Evolutionary conservation across 2,888 invertebrate genomes (phyloP).

Genomic region (Eupeodes latifasciatus): DNA sequence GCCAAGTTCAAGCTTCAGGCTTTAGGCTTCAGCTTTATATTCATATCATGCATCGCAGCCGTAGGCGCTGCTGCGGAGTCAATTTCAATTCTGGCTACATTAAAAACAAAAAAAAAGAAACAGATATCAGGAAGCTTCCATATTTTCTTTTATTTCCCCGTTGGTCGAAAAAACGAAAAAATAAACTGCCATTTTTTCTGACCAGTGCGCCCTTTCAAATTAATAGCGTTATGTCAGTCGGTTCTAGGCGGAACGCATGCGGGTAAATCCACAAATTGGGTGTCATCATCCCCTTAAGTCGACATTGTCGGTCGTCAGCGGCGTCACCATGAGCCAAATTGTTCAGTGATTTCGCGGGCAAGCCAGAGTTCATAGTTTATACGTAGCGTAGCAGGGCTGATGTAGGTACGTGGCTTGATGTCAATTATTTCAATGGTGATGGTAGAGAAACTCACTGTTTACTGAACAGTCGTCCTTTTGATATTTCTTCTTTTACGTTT

Average conservation of each 20-base stretch:
- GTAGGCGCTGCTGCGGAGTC: constrained; percentile 62
- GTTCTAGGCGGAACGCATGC: constrained; percentile 21
- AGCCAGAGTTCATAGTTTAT: constrained; percentile 69
- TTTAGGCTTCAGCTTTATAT: neutral
- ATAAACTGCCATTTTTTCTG: constrained; percentile 36
- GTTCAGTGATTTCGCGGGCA: constrained; percentile 74
- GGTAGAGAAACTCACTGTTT: neutral
- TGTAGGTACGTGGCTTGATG: constrained; percentile 28
- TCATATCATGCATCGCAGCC: constrained; percentile 9
- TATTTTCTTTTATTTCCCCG: constrained; percentile 70
- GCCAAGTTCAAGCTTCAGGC: constrained; percentile 59
- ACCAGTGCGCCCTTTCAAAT: constrained; percentile 64
- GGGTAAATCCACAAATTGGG: constrained; percentile 74
- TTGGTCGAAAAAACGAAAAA: constrained; percentile 12
- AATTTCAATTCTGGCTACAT: constrained; percentile 66
- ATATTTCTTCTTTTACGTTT: constrained; percentile 49
- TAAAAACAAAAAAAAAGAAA: neutral
- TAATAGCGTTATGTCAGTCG: constrained; percentile 59
- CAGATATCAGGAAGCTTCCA: constrained; percentile 41
- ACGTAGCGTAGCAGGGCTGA: neutral
- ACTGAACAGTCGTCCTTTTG: constrained; percentile 36
- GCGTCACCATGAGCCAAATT: constrained; percentile 69
- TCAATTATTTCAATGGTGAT: constrained; percentile 30
- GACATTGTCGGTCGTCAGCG: constrained; percentile 62
- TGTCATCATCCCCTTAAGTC: constrained; percentile 76